Evolutionary conservation across 2,797 vertebrate genomes (phyloP).

Genomic region (Brachyrhaphis roseni): DNA sequence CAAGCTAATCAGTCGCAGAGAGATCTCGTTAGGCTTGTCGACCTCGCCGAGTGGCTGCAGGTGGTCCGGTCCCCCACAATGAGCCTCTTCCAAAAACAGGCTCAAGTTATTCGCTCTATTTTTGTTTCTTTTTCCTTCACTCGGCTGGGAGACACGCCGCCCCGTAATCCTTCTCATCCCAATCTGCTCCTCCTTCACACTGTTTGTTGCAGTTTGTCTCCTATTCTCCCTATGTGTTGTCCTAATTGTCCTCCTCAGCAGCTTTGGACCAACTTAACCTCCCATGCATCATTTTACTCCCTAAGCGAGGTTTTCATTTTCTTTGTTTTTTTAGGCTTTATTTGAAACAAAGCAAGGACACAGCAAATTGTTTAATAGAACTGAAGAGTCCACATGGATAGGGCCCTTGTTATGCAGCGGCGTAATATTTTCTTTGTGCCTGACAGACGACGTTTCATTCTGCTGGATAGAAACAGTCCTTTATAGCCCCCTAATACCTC

Average conservation of each 20-base stretch:
- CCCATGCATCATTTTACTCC: slow-evolving; percentile 26
- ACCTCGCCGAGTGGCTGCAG: slow-evolving; percentile 41
- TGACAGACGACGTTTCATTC: slow-evolving; percentile 31
- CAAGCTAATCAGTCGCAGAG: slow-evolving; percentile 51
- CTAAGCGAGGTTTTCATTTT: slow-evolving; percentile 45
- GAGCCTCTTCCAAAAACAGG: slow-evolving; percentile 35
- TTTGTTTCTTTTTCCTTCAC: slow-evolving; percentile 49
- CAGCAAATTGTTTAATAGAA: slow-evolving; percentile 31
- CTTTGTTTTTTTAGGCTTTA: slow-evolving; percentile 47
- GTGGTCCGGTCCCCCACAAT: slow-evolving; percentile 33
- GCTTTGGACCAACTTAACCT: slow-evolving; percentile 34
- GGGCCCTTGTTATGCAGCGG: slow-evolving; percentile 29
- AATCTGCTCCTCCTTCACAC: slow-evolving; percentile 62
- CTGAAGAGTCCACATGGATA: slow-evolving; percentile 35
- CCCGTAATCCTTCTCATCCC: slow-evolving; percentile 64
- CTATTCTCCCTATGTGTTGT: slow-evolving; percentile 46
- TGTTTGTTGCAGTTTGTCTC: slow-evolving; percentile 64
- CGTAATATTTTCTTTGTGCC: slow-evolving; percentile 32
- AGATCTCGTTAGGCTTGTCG: slow-evolving; percentile 46
- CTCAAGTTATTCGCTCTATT: slow-evolving; percentile 55
- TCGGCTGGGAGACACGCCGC: slow-evolving; percentile 35
- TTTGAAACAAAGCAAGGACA: slow-evolving; percentile 39
- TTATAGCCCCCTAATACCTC: slow-evolving; percentile 11
- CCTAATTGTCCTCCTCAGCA: slow-evolving; percentile 49
- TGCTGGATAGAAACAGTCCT: slow-evolving; percentile 43